Base-by-base conservation (phyloP, 2,888 invertebrate genomes). In the Orchestes rusci region DNA sequence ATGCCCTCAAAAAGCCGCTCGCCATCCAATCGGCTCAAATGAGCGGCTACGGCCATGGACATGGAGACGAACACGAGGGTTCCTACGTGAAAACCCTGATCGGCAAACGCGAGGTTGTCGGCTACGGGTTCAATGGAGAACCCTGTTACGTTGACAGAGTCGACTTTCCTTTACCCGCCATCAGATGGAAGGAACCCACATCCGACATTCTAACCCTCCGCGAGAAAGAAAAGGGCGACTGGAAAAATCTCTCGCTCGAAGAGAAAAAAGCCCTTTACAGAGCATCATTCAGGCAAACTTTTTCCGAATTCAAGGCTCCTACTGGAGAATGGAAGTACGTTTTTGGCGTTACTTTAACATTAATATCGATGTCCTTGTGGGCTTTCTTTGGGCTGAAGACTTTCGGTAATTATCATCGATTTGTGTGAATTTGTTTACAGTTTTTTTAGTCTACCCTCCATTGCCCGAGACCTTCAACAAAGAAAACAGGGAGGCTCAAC, bases 191-290 rank as follows among this genome's bases (percentile, higher is more conserved):
- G 58, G 81, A 84, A 55, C 76, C 79, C 31, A 83, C 82, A 0
- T 72, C 83, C 1, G 88, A 89, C 52, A 66, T 89, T 42, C 70
- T 76, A 73, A 82, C 79, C 1, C 72, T 99, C 36, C 79, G 84
- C 43, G 83, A 90, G 57, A 97, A 96, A 66, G 97, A 99, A 64
- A 84, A 82, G 70, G 87, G 85, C 16, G 93, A 95, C 68, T 99
- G 99, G 99, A 86, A 83, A 60, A 84, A 84, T 56, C 67, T 99
- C 37, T 76, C 84, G 1, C 48, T 87, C 0, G 88, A 89, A 36
- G 97, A 99, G 60, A 96, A 95, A 73, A 96, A 96, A 70, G 73
- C 75, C 0, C 67, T 97, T 23, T 99, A 97, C 74, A 79, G 97
- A 48, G 80, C 88, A 1, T 87, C 89, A 54, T 99, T 89, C 72